Conservation (phyloP, 2,797 vertebrate species). For the Liasis olivaceus region DNA sequence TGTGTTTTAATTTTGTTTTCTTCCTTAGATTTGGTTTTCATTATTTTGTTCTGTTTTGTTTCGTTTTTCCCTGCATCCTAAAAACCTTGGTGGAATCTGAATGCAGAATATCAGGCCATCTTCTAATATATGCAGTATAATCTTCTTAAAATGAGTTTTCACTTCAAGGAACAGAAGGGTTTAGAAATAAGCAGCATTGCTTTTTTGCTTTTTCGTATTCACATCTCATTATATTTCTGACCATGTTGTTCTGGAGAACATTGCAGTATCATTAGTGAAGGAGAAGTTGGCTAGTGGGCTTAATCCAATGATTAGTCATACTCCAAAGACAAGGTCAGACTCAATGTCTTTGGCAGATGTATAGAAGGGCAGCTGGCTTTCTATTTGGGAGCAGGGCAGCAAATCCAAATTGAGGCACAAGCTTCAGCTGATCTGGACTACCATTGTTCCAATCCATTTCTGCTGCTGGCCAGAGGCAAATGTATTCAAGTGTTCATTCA, state of each 20-base stretch:
- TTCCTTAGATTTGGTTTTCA: background rate
- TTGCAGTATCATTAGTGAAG: conserved; percentile 76
- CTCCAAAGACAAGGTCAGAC: background rate
- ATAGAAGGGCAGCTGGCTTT: background rate
- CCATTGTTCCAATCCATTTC: background rate
- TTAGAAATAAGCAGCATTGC: conserved; percentile 78
- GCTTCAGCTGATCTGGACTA: background rate
- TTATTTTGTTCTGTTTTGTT: conserved; percentile 55
- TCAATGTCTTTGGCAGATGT: background rate
- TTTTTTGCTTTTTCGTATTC: conserved; percentile 66
- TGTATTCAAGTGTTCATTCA: background rate
- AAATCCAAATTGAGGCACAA: background rate
- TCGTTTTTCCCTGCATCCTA: conserved; percentile 61
- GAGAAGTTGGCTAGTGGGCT: conserved; percentile 58
- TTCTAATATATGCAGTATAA: conserved; percentile 84
- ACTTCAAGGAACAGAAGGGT: conserved; percentile 83
- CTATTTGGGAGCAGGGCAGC: background rate
- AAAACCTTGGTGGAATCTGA: conserved; percentile 74
- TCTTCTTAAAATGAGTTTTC: conserved; percentile 87
- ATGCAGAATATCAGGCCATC: conserved; percentile 76
- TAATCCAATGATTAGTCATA: background rate
- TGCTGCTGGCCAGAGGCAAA: background rate
- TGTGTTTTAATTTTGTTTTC: background rate
- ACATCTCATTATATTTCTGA: conserved; percentile 79
- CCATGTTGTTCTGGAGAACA: conserved; percentile 73